Base-by-base conservation (phyloP, 2,888 invertebrate species). In the Scrobipalpa costella region DNA sequence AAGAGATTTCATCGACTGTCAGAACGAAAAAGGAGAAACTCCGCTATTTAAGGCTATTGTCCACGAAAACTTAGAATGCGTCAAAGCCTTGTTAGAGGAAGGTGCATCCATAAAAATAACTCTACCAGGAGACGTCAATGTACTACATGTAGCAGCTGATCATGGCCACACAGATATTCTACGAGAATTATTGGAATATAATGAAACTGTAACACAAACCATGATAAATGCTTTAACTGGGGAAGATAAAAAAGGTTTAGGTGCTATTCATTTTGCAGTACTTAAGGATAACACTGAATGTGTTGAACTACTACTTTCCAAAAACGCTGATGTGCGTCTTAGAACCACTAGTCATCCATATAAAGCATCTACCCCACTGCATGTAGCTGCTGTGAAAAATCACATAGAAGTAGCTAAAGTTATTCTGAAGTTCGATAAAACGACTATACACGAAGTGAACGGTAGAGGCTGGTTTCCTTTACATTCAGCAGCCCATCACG, bases 91-190 rank as follows among this genome's bases (percentile, higher is more conserved):
- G 57, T 73, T 93, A 6, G 77, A 82, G 2, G 88, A 88, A 77
- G 92, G 91, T 19, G 92, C 92, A 3, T 85, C 88, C 1, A 71
- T 92, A 1, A 85, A 85, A 70, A 78, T 86, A 15, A 84, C 78
- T 58, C 72, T 92, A 52, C 85, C 86, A 15, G 90, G 90, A 17
- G 83, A 91, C 27, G 80, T 89, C 0, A 94, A 92, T 49, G 90
- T 94, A 57, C 80, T 94, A n/a, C 94, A 94, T 68, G 80, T 93
- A 64, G 94, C 94, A 40, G 92, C 93, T 49, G 92, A 92, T 70
- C 76, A 87, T 68, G 93, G 94, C 0, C 86, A 93, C 65, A 69
- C 85, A 17, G 90, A 92, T 62, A 92, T 94, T 71, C 85, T 94
- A 9, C 88, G 88, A 74, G 78, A 86, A 27, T 79, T 94, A 52